Percentiles rank a stretch among this genome's conserved stretches.
Conservation (phyloP, 2,888 invertebrate genomes). For the Leptopilina drosophilae region DNA sequence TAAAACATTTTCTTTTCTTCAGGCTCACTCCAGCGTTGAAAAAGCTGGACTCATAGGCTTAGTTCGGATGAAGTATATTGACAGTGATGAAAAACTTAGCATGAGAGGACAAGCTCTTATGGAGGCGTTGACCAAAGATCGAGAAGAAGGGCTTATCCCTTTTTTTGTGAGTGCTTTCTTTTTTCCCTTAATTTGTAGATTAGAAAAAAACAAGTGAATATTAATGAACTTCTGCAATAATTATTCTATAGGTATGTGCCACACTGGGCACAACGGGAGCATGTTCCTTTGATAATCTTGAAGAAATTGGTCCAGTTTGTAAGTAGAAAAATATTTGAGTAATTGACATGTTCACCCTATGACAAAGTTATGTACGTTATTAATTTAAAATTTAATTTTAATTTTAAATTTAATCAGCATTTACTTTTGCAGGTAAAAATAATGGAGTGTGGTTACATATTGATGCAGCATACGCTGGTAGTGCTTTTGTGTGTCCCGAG, state of each 20-base stretch:
- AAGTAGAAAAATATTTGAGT: constrained; percentile 67
- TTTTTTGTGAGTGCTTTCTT: constrained; percentile 88
- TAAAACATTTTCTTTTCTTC: constrained; percentile 9
- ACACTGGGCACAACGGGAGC: constrained; percentile 98
- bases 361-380: no score
- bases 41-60: constrained; percentile 96
- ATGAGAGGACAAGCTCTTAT: constrained; percentile 89
- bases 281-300: constrained; percentile 96
- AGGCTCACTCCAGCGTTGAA: constrained; percentile 96
- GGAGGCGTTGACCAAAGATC: constrained; percentile 88
- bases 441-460: constrained; percentile 97
- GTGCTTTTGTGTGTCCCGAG: constrained; percentile 97
- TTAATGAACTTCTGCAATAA: background rate
- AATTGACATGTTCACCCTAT: background rate
- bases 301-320: constrained; percentile 81
- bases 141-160: constrained; percentile 90
- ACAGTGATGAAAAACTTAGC: constrained; percentile 90
- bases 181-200: background rate
- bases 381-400: background rate
- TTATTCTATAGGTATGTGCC: constrained; percentile 87
- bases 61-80: constrained; percentile 94
- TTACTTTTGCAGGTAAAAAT: constrained; percentile 79
- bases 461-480: constrained; percentile 98
- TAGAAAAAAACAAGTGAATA: background rate
- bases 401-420: background rate